phyloP scores from a whole-genome alignment of 2,888 invertebrate genomes.

The Stenolophus ochropezus region DNA sequence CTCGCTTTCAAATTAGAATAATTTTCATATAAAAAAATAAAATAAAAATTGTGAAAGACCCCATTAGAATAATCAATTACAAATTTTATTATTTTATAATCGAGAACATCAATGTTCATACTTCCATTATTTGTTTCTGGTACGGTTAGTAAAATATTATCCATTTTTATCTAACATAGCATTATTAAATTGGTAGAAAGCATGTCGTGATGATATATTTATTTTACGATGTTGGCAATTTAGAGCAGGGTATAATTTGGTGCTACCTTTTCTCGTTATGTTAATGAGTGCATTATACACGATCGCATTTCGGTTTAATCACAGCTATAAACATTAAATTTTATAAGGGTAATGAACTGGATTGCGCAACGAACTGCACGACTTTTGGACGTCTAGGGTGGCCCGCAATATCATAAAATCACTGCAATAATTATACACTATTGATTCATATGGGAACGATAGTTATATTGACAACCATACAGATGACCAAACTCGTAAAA shows the following conservation, averaged over 20 bases:
- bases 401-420: background rate
- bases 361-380: background rate
- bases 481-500: background rate
- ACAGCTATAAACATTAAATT: constrained; percentile 39
- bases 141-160: too few relatives aligned
- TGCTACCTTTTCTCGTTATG: background rate
- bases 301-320: constrained; percentile 29
- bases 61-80: too few relatives aligned
- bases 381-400: background rate
- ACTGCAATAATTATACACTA: background rate
- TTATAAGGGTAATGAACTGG: constrained; percentile 36
- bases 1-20: too few relatives aligned
- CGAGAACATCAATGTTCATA: background rate
- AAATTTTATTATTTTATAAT: background rate
- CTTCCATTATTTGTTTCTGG: background rate
- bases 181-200: background rate
- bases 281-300: constrained; percentile 10
- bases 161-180: too few relatives aligned
- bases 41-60: too few relatives aligned
- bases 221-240: background rate
- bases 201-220: background rate
- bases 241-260: background rate
- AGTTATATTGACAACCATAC: background rate
- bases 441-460: background rate
- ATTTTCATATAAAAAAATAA: too few relatives aligned